A percentile compares a stretch with the other conserved stretches of the same genome.
phyloP scores from a whole-genome alignment of 1,140 invertebrate species.

The Brevipalpus yothersi region DNA sequence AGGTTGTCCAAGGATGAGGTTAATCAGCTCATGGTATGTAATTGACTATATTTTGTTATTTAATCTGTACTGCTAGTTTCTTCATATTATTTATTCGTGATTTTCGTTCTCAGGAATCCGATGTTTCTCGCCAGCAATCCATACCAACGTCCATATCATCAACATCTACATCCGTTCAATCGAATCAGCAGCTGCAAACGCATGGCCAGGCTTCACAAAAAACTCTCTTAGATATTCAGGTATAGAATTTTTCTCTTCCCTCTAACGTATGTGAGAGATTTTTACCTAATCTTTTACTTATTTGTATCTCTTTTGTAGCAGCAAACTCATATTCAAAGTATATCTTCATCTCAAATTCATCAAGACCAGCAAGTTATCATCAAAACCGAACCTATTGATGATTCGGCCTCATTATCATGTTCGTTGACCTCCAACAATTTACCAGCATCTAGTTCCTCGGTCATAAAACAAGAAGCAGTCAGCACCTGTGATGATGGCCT shows the following conservation, averaged over 20 bases:
- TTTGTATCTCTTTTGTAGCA: neutral
- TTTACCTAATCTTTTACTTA: neutral
- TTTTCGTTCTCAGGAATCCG: neutral
- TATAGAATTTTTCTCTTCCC: too few relatives aligned
- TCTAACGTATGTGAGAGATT: neutral
- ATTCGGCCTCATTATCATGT: neutral
- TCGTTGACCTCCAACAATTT: neutral
- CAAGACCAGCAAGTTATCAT: neutral
- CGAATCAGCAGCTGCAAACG: neutral
- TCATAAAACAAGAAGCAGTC: constrained; percentile 39
- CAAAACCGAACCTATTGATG: constrained; percentile 1
- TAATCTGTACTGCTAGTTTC: neutral
- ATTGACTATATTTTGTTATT: too few relatives aligned
- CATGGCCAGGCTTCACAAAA: neutral
- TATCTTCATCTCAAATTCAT: neutral
- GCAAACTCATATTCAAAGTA: neutral
- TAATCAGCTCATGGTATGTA: neutral
- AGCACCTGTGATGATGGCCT: constrained; percentile 20
- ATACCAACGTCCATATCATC: constrained; percentile 1
- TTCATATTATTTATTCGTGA: neutral
- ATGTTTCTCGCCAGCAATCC: neutral
- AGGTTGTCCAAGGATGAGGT: neutral
- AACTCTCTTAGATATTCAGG: too few relatives aligned
- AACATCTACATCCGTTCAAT: neutral
- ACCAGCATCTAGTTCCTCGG: constrained; percentile 25